Evolutionary conservation across 2,113 vertebrate genomes (phyloP), one percentile per base, ranked within the genome.

Genomic region (Pimephales promelas): DNA sequence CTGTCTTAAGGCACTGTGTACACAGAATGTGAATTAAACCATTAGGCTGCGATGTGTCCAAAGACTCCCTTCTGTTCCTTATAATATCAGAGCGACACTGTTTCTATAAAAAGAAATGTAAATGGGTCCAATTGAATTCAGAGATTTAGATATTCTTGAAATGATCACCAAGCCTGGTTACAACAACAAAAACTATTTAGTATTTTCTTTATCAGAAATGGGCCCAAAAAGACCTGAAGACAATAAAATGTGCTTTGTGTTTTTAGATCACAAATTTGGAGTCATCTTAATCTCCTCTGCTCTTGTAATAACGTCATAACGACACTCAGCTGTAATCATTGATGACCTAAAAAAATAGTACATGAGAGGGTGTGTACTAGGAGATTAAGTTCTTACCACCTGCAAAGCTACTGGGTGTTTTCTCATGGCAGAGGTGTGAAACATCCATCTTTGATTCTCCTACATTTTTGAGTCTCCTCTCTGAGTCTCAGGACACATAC

Each of bases 351-450:
- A 81, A 81, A 40, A 54, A 9, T 6, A 68, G 47, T 49, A 56
- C 5, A 18, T n/a, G 62, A 54, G 45, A 54, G 62, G 79, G 79
- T 81, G 79, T 81, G 45, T 40, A 52, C 36, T 34, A 18, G 62
- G 62, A 52, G 79, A 81, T 81, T 70, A 81, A 26, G 64, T 40
- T 81, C 79, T 80, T 81, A 70, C n/a, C 26, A 81, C 62, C 64
- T 56, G 62, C 47, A 16, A 49, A 47, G 45, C 62, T 54, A 70
- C 79, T 81, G 59, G 77, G 40, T 31, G 59, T 64, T 64, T 62
- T 26, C 77, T 66, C 16, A 5, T 79, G 79, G 45, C 31, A 70
- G 28, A 54, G 45, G 62, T 81, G 79, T 70, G 62, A 70, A 18
- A 24, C 61, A 18, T 79, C 59, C 26, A 80, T 80, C 57, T 79